Percentiles rank a stretch among this genome's conserved stretches.
Conservation (phyloP, 1,140 invertebrate genomes). For the Hylyphantes graminicola region DNA sequence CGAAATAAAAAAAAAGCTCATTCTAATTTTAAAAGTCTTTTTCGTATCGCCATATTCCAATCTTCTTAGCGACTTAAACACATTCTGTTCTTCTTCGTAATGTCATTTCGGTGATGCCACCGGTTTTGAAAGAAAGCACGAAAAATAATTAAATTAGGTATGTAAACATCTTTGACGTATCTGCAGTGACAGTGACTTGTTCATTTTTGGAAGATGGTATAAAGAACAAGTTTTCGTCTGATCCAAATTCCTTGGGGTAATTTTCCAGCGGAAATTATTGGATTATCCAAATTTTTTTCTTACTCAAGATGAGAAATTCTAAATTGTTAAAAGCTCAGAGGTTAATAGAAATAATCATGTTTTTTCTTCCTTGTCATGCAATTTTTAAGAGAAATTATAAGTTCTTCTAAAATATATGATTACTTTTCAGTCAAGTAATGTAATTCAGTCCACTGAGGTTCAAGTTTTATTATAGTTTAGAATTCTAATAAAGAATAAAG, state of each 20-base stretch:
- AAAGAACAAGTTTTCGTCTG: background rate
- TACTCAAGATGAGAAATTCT: background rate
- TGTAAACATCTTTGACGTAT: conserved; percentile 23
- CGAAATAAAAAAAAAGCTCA: conserved; percentile 22
- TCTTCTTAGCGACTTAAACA: conserved; percentile 16
- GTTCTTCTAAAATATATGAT: conserved; percentile 19
- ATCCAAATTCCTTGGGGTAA: conserved; percentile 16
- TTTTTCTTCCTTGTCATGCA: conserved; percentile 1
- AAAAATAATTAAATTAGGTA: conserved; percentile 16
- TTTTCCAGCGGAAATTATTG: conserved; percentile 14
- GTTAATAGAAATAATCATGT: conserved; percentile 32
- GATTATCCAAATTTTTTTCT: background rate
- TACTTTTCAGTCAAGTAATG: background rate
- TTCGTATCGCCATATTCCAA: background rate
- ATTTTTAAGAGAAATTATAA: conserved; percentile 6
- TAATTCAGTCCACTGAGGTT: background rate
- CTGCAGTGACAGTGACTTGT: background rate
- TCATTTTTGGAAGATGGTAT: background rate
- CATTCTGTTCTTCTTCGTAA: conserved; percentile 31
- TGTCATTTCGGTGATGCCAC: conserved; percentile 34
- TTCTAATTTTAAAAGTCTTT: background rate
- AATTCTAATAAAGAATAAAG: too few relatives aligned
- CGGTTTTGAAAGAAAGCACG: background rate
- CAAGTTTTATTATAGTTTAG: background rate
- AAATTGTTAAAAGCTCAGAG: background rate